Evolutionary conservation across 2,113 vertebrate species (phyloP).

Genomic region (Tyrannus savana): DNA sequence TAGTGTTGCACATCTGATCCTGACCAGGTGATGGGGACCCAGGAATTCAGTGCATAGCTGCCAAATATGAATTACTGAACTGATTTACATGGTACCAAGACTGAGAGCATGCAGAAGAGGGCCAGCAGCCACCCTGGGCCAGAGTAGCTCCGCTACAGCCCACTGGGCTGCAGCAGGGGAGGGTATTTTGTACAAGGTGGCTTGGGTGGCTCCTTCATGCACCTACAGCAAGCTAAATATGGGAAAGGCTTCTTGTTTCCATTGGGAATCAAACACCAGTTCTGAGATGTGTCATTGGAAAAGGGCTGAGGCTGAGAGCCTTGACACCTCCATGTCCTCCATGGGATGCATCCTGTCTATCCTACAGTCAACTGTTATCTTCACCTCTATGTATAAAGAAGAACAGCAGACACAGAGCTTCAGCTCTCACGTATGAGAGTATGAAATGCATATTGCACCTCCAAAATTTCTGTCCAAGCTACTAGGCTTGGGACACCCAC

Average conservation of each 20-base stretch:
- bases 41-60: not conserved
- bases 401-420: not conserved
- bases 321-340: no score
- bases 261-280: not conserved
- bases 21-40: not conserved
- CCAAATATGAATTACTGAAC: not conserved
- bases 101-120: not conserved
- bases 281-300: rapidly evolving
- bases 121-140: not conserved
- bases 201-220: not conserved
- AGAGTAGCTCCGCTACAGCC: not conserved
- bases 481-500: not conserved
- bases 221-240: not conserved
- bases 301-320: not conserved
- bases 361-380: not conserved
- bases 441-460: not conserved
- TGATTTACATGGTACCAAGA: not conserved
- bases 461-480: not conserved
- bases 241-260: not conserved
- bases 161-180: not conserved
- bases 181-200: not conserved
- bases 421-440: not conserved
- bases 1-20: not conserved
- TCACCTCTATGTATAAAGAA: not conserved
- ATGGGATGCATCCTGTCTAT: not conserved